Evolutionary conservation across 1,140 invertebrate species (phyloP).

Genomic region (Cepaea nemoralis): DNA sequence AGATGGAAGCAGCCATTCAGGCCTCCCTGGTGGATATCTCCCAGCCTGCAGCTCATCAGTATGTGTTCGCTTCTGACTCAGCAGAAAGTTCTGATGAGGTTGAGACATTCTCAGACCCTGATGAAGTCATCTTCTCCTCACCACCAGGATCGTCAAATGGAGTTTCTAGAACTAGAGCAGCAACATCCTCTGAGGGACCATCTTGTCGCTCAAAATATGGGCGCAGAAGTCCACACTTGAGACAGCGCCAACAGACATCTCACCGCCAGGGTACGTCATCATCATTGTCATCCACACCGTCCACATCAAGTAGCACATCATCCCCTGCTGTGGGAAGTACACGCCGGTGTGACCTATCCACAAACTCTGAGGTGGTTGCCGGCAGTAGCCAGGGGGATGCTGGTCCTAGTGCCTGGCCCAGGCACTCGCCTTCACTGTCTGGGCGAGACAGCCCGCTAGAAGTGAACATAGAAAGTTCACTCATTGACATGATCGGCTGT

Average conservation of each 20-base stretch:
- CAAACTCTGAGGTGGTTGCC: background rate
- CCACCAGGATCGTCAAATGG: conserved; percentile 27
- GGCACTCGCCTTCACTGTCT: background rate
- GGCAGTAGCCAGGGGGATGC: background rate
- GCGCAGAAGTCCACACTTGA: background rate
- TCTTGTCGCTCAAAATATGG: background rate
- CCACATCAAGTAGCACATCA: background rate
- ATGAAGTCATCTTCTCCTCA: conserved; percentile 40
- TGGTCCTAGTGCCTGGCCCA: background rate
- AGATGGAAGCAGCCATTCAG: conserved; percentile 73
- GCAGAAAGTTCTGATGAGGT: conserved; percentile 62
- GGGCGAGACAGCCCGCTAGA: conserved; percentile 11
- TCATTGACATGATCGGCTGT: conserved; percentile 29
- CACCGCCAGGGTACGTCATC: background rate
- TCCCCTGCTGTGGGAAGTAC: background rate
- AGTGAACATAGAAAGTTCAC: conserved; percentile 11
- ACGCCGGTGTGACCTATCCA: background rate
- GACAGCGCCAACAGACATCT: background rate
- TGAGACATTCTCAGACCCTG: conserved; percentile 71
- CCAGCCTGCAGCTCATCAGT: conserved; percentile 31
- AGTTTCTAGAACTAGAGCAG: background rate
- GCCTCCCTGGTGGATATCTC: conserved; percentile 66
- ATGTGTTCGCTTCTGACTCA: conserved; percentile 33
- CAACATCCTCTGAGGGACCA: background rate
- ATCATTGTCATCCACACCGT: background rate